Base-by-base conservation (phyloP, 2,113 vertebrate species). In the Prolemur simus region DNA sequence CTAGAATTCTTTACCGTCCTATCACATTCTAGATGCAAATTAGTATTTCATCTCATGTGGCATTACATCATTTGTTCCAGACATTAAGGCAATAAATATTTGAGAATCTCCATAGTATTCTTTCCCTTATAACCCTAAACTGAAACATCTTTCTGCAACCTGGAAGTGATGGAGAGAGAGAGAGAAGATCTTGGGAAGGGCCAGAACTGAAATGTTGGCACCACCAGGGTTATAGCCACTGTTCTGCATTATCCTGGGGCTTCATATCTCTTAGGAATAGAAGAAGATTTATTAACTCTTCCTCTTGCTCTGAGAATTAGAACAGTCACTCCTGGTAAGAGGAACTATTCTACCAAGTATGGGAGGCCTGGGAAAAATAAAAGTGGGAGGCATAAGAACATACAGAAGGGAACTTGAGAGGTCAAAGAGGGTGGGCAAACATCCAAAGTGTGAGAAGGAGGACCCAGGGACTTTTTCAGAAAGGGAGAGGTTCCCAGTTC, bases 231-330 rank as follows among this genome's bases (percentile, higher is more conserved):
- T 89, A 86, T 15, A 71, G 5, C 0, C 18, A 84, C 4, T 21
- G 34, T 32, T 11, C 20, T 77, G 21, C 21, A 2, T 64, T 81
- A 21, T 56, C 90, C 8, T 69, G 66, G 66, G 78, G 4, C 39
- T 17, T 73, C 29, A 7, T 2, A 4, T 92, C 91, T 82, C 96
- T 78, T 25, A 68, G 91, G 91, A 92, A 4, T 49, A 17, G 18
- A 77, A 5, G 14, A 88, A 68, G 7, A n/a, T 21, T 91, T 94
- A 89, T 89, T 69, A 77, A 69, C n/a, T n/a, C 80, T 27, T 32
- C 7, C 37, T 42, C 18, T 32, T 64, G 6, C 54, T 37, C 54
- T 52, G 23, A 76, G 58, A 64, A 18, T n/a, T 69, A 73, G 45
- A 58, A 82, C 4, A 3, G 8, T 32, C 37, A 76, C 21, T 78